These are phyloP conservation scores for Suillia variegata DNA, from an alignment of 2,888 invertebrate species.

Conservation along the genomic window DNA sequence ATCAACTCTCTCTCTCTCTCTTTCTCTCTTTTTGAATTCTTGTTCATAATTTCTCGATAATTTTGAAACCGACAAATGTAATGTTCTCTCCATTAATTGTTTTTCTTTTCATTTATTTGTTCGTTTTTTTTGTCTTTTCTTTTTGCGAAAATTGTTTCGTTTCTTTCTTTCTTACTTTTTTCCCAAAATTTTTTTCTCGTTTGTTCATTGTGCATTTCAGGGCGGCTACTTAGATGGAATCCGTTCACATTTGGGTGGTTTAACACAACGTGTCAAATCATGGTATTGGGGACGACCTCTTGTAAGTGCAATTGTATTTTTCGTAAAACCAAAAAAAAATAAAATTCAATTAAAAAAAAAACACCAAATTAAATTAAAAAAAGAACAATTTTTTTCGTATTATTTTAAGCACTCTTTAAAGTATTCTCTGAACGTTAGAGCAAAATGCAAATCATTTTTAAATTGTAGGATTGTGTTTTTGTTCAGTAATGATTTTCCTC, in stretches of 20 bases:
- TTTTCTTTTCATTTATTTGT: too few species aligned
- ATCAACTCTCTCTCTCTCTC: too few species aligned
- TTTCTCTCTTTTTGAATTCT: too few species aligned
- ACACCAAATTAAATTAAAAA: constrained; percentile 9
- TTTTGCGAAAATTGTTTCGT: constrained; percentile 31
- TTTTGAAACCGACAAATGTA: too few species aligned
- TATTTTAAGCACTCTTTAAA: not conserved
- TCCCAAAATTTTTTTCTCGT: constrained; percentile 44
- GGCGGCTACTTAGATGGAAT: constrained; percentile 92
- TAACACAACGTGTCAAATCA: constrained; percentile 95
- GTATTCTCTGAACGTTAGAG: constrained; percentile 6
- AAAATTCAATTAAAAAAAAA: constrained; percentile 27
- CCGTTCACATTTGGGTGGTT: constrained; percentile 93
- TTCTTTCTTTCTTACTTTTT: not conserved
- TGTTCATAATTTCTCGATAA: too few species aligned
- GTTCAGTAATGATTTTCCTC: not conserved
- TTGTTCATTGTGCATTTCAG: constrained; percentile 69
- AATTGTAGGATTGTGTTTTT: constrained; percentile 3
- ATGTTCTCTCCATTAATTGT: too few species aligned
- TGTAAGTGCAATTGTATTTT: constrained; percentile 75
- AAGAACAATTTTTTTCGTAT: constrained; percentile 6
- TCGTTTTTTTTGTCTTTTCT: too few species aligned
- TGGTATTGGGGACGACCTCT: constrained; percentile 97
- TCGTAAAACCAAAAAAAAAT: constrained; percentile 40
- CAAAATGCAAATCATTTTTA: constrained; percentile 28